Evolutionary conservation across 1,140 invertebrate species (phyloP), one percentile per base, ranked within the genome.

Genomic region (Heliconius eleuchia): DNA sequence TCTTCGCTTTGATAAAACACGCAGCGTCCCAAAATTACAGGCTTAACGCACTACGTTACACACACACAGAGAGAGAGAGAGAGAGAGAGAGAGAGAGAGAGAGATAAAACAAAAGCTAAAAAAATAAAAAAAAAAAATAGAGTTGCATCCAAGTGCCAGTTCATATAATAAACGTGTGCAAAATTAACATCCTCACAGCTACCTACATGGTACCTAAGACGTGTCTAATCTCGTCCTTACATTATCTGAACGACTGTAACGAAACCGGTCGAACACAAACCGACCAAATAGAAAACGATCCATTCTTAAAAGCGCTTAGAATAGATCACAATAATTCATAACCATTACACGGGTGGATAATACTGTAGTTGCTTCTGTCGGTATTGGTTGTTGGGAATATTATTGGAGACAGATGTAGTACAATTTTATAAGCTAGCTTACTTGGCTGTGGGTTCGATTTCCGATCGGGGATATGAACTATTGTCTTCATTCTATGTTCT

Each of bases 291-390:
- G 79, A 86, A 66, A 71, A 71, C 71, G 37, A 83, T 82, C 90
- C 88, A 92, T 91, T 90, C 89, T 91, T 91, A 88, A 88, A 88
- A 85, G 84, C 86, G 55, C 84, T 81, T 55, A 82, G 84, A 90
- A 92, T 92, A 92, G 91, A 92, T 88, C 87, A 92, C 86, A 91
- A 92, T 92, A 92, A 92, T 92, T 92, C 90, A 92, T 92, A 92
- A 92, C 87, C 79, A 89, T 89, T 90, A 86, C 86, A 83, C 84
- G 85, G 80, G 76, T 79, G 84, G 86, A 89, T 87, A 88, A 89
- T 90, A 86, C 84, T 80, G 77, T 80, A 85, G 66, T 82, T 6
- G 11, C 50, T 23, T 50, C 23, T 7, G 5, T 72, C 19, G 66
- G 81, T 19, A 85, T 85, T 86, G 86, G 83, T 71, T 30, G 42